A percentile compares a stretch with the other conserved stretches of the same genome.
Evolutionary conservation across 2,888 invertebrate genomes (phyloP).

Genomic region (Brenthis ino): DNA sequence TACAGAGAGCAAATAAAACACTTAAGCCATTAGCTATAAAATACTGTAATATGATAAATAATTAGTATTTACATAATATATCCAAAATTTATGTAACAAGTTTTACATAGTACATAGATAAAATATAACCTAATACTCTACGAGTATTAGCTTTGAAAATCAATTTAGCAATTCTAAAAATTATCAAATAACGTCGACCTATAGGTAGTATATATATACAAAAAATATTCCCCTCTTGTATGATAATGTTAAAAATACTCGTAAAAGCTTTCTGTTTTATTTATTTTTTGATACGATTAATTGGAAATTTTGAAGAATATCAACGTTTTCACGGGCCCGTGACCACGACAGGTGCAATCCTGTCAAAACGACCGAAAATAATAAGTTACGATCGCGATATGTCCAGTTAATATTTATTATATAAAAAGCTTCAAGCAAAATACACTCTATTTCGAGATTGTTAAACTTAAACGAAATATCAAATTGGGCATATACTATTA

Average conservation of each 20-base stretch:
- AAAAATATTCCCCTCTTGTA: too few species aligned
- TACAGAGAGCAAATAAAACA: too few species aligned
- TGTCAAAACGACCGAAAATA: constrained; percentile 16
- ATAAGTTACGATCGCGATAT: constrained; percentile 18
- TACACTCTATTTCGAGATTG: not conserved
- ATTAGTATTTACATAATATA: too few species aligned
- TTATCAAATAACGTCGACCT: too few species aligned
- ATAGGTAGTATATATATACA: too few species aligned
- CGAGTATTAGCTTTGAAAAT: too few species aligned
- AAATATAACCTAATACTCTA: too few species aligned
- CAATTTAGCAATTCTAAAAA: too few species aligned
- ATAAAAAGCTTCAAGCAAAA: constrained; percentile 7
- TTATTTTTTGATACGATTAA: constrained; percentile 1
- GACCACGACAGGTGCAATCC: constrained; percentile 17
- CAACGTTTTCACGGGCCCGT: constrained; percentile 15
- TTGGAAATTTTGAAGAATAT: constrained; percentile 11
- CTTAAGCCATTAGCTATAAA: too few species aligned
- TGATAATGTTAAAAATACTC: not conserved
- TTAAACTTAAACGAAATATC: not conserved
- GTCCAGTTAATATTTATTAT: constrained; percentile 16
- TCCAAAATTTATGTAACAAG: too few species aligned
- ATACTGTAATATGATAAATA: too few species aligned
- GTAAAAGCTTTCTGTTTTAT: not conserved
- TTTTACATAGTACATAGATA: too few species aligned
- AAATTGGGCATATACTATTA: not conserved